Evolutionary conservation across 2,113 vertebrate species (phyloP), one percentile per base, ranked within the genome.

Genomic region (Sphaerodactylus townsendi): DNA sequence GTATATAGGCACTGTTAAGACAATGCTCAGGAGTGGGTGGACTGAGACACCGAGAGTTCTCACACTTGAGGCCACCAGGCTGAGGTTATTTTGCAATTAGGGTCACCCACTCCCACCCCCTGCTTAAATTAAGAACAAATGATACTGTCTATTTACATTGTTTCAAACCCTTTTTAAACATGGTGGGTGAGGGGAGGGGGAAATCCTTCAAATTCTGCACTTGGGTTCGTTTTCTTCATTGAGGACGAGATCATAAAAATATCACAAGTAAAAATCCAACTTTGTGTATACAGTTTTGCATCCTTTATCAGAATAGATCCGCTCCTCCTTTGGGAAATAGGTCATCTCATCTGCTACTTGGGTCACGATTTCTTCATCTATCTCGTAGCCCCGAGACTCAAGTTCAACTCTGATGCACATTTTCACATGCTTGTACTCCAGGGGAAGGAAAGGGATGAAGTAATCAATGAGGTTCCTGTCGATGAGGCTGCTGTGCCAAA

Each of bases 401-500:
- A 99, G 97, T 89, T 98, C 98, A 0, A 97, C 97, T 88, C 95
- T 77, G 59, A 95, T 88, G 0, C 99, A 99, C 96, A 97, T 97
- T 82, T 98, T 94, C 37, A 99, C 95, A 0, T 99, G 99, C 41
- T 44, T 90, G 89, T 97, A 97, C 92, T 99, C 98, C 96, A 99
- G 93, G 8, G 98, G 98, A 77, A 99, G 96, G 79, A 99, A 98
- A 2, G 98, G 98, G n/a, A 99, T 89, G 1, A 98, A 99, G 93
- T 97, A 98, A 89, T 99, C 99, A 53, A 99, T 96, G 90, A 99
- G 95, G 94, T 98, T 97, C 90, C 95, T 97, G 92, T 98, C 97
- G 0, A 99, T 99, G 82, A 99, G 93, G 71, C 95, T 96, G 3
- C 97, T 97, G 91, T 94, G 99, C 97, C 97, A 99, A 86, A 99